These are phyloP conservation scores for Sceloporus undulatus DNA, from an alignment of 2,113 vertebrate species.

Conservation along the genomic window DNA sequence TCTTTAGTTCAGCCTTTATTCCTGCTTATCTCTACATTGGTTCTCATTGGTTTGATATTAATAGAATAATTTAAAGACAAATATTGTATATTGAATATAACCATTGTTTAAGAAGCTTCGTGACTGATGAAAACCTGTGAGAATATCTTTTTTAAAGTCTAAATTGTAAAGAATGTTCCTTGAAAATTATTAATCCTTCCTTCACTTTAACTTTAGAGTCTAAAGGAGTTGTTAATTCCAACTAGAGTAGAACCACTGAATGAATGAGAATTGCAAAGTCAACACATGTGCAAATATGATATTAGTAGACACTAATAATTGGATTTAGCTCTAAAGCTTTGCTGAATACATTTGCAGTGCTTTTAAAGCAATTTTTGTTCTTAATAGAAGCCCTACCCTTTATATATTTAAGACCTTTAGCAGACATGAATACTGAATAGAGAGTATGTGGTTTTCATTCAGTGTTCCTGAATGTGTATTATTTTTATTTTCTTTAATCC, in stretches of 20 bases:
- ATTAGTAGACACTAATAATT: too few relatives aligned
- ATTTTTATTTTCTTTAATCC: constrained; percentile 10
- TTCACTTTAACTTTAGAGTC: not conserved
- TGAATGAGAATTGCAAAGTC: too few relatives aligned
- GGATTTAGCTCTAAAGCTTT: not conserved
- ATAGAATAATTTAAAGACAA: not conserved
- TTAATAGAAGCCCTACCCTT: not conserved
- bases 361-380: not conserved
- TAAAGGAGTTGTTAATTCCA: too few relatives aligned
- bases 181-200: not conserved
- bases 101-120: not conserved
- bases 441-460: not conserved
- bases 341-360: not conserved
- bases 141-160: not conserved
- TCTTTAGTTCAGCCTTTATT: not conserved
- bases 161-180: not conserved
- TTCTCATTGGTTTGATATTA: not conserved
- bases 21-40: not conserved
- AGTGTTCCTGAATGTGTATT: not conserved
- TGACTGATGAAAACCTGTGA: not conserved
- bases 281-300: too few relatives aligned
- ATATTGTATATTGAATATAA: not conserved
- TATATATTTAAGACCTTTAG: not conserved
- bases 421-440: not conserved
- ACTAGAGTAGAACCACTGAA: too few relatives aligned